phyloP scores from a whole-genome alignment of 2,888 invertebrate species.

The Lamproptera curius region DNA sequence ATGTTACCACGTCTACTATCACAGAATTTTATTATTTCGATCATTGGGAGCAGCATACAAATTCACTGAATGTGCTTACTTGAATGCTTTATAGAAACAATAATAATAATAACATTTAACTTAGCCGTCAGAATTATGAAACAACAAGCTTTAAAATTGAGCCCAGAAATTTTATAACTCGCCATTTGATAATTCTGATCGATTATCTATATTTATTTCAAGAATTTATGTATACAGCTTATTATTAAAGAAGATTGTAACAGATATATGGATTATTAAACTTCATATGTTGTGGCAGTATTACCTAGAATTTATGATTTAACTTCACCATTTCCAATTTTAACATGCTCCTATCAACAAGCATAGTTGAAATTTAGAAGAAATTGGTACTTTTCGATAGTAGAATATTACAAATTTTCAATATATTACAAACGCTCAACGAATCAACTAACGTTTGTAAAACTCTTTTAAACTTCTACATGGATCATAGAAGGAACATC shows the following conservation, averaged over 20 bases:
- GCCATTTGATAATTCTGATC: constrained; percentile 10
- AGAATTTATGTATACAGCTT: constrained; percentile 5
- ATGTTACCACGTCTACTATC: constrained; percentile 77
- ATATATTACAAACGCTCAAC: constrained; percentile 8
- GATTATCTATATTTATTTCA: neutral
- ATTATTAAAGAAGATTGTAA: constrained; percentile 4
- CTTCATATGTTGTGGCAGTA: constrained; percentile 10
- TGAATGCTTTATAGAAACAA: constrained; percentile 19
- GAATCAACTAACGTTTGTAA: constrained; percentile 7
- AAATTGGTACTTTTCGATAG: constrained; percentile 21
- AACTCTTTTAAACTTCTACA: neutral
- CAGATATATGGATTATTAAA: constrained; percentile 9
- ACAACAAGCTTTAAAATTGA: constrained; percentile 14
- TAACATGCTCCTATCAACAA: constrained; percentile 4
- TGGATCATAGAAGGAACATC: constrained; percentile 11
- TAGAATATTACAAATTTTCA: constrained; percentile 15
- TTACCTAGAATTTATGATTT: constrained; percentile 12
- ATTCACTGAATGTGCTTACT: constrained; percentile 48
- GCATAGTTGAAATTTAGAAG: constrained; percentile 1
- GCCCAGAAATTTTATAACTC: constrained; percentile 9
- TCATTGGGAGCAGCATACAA: constrained; percentile 47
- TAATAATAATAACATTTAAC: constrained; percentile 3
- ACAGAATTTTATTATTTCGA: constrained; percentile 73
- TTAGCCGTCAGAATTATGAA: constrained; percentile 8
- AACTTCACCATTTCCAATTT: constrained; percentile 4